Percentiles rank a stretch among this genome's conserved stretches.
phyloP scores from a whole-genome alignment of 2,113 vertebrate genomes.

The Sitta europaea region DNA sequence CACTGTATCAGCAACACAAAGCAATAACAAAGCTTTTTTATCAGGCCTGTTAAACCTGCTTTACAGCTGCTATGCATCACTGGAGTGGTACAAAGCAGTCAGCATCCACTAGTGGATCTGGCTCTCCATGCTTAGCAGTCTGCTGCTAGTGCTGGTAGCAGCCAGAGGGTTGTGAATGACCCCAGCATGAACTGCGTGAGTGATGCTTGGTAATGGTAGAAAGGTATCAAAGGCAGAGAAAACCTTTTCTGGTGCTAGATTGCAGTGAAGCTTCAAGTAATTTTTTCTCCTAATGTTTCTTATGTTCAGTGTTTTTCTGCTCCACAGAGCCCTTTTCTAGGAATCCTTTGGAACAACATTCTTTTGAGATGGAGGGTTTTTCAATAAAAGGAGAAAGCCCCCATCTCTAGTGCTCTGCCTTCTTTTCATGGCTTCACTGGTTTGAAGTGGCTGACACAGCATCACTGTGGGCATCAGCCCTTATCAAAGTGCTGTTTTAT shows the following conservation, averaged over 20 bases:
- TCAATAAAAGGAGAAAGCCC: neutral
- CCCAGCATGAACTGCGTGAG: neutral
- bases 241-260: neutral
- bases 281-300: neutral
- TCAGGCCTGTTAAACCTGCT: neutral
- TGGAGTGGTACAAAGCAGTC: neutral
- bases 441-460: neutral
- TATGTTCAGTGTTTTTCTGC: neutral
- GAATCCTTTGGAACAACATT: neutral
- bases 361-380: neutral
- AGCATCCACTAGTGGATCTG: neutral
- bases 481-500: neutral
- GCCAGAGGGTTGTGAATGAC: neutral
- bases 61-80: neutral
- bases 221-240: neutral
- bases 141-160: neutral
- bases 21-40: neutral
- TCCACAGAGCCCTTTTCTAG: neutral
- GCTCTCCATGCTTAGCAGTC: neutral
- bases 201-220: neutral
- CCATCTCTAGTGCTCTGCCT: neutral
- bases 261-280: neutral
- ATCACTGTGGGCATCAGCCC: neutral
- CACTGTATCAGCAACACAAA: neutral
- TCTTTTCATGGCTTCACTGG: neutral